Evolutionary conservation across 2,113 vertebrate genomes (phyloP).

Genomic region (Theristicus caerulescens): DNA sequence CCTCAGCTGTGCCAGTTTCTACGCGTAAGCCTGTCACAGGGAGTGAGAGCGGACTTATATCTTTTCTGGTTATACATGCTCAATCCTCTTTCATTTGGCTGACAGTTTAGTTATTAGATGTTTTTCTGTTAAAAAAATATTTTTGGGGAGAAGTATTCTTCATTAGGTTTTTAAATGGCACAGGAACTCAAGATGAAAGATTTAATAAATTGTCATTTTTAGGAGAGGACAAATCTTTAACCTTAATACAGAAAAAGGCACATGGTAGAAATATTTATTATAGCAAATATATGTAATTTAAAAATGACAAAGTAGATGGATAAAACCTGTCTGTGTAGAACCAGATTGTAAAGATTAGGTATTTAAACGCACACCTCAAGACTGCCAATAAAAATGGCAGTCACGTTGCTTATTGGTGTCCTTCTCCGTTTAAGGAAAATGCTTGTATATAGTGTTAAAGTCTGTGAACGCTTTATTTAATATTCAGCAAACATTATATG

Average conservation of each 20-base stretch:
- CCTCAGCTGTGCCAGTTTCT: not conserved
- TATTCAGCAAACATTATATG: constrained; percentile 26
- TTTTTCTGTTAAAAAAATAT: not conserved
- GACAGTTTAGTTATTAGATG: not conserved
- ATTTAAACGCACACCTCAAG: not conserved
- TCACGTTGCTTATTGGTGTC: not conserved
- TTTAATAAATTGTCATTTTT: not conserved
- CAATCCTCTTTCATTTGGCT: not conserved
- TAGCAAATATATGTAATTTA: not conserved
- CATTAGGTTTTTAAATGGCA: not conserved
- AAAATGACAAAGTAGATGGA: not conserved
- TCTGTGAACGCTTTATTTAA: constrained; percentile 52
- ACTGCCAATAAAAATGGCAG: constrained; percentile 4
- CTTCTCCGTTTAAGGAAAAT: constrained; percentile 11
- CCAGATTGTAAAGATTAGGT: constrained; percentile 13
- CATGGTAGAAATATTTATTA: not conserved
- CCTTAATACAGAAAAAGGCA: not conserved
- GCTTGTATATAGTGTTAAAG: not conserved
- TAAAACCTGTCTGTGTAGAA: not conserved
- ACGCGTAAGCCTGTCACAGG: not conserved
- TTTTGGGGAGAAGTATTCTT: not conserved
- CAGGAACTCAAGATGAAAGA: not conserved
- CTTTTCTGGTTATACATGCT: not conserved
- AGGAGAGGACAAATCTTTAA: not conserved
- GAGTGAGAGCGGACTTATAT: not conserved